These are phyloP conservation scores for Apogon talboti DNA, from an alignment of 2,797 vertebrate genomes.

Conservation along the genomic window DNA sequence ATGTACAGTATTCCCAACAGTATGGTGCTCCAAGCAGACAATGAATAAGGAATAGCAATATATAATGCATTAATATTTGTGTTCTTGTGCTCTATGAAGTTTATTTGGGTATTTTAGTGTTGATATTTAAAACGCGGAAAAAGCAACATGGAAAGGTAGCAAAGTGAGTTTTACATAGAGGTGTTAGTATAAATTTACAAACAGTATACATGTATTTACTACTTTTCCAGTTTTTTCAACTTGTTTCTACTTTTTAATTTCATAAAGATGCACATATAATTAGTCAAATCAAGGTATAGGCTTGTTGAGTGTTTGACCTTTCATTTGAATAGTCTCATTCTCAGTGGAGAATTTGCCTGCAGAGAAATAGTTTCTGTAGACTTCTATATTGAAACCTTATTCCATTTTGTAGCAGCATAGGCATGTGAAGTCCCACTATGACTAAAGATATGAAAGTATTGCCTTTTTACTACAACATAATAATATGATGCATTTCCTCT, in stretches of 20 bases:
- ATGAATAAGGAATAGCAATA: neutral
- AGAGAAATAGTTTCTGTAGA: slow-evolving; percentile 16
- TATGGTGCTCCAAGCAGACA: neutral
- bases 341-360: slow-evolving; percentile 36
- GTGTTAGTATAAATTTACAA: neutral
- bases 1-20: slow-evolving; percentile 2
- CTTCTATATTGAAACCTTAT: slow-evolving; percentile 3
- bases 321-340: slow-evolving; percentile 9
- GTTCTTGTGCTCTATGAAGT: neutral
- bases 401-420: neutral
- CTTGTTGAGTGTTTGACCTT: slow-evolving; percentile 8
- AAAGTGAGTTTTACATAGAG: slow-evolving; percentile 5
- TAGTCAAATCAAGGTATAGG: neutral
- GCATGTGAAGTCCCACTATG: neutral
- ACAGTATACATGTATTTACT: no score
- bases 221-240: no score
- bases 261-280: neutral
- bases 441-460: slow-evolving; percentile 10
- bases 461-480: slow-evolving; percentile 23
- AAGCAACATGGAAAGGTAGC: neutral
- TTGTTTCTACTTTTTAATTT: no score
- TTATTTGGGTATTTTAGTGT: no score
- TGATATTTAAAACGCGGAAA: neutral
- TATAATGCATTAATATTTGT: neutral
- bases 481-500: slow-evolving; percentile 53